Evolutionary conservation across 2,888 invertebrate species (phyloP), one percentile per base, ranked within the genome.

Genomic region (Thecocarcelia acutangulata): DNA sequence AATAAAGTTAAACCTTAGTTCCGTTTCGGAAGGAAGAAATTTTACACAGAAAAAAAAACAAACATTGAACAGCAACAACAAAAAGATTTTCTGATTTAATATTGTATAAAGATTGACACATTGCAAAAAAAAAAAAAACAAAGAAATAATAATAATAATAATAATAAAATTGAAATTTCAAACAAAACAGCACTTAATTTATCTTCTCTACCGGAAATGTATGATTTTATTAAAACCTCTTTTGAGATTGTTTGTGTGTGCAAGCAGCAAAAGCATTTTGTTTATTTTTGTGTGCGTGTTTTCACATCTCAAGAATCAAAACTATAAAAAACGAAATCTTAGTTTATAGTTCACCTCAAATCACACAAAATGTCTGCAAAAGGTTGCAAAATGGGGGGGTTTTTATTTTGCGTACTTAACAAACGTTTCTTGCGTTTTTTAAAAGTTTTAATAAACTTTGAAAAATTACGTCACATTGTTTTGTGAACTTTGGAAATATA

Each of bases 1-100:
- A 78, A 74, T 69, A 74, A 63, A 66, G 42, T 74, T 59, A 82
- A 78, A 78, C 74, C 59, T 78, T 78, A 82, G 82, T 82, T 82
- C 82, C 78, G 82, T 82, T 82, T 74, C 69, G 77, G 81, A 73
- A 76, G 72, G 59, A 79, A 73, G 59, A 64, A 70, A 76, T 8
- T 28, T 9, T 1, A 42, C 19, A 40, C 24, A 15, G 4, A 42
- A 3, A 63, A 11, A 21, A 50, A 33, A 50, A 17, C 9, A 28
- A 56, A 17, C 19, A 69, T 17, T 5, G 17, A 54, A 17, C 37
- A 48, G 9, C 12, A 37, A 48, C 4, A 28, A 21, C 3, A 54
- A 33, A 50, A 54, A 54, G 24, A 48, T 56, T 33, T 4, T 58
- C 33, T 46, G 21, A 69, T 48, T 56, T 21, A 61, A 61, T 74